Percentiles rank a stretch among this genome's conserved stretches.
phyloP scores from a whole-genome alignment of 1,140 invertebrate genomes.

The Anastatus disparis region DNA sequence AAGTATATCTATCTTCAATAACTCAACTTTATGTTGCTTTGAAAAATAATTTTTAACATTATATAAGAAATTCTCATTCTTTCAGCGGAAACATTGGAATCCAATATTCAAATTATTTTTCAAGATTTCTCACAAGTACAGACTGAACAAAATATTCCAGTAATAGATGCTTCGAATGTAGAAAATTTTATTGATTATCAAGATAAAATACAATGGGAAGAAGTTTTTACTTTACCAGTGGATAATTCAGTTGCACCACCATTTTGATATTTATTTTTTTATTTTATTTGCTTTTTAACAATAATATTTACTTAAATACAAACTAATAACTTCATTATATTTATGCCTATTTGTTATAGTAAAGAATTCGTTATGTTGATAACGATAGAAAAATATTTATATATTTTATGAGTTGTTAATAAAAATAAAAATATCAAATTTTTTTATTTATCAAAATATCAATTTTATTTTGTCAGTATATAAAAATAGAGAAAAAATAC shows the following conservation, averaged over 20 bases:
- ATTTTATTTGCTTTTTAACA: no score
- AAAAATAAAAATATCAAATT: no score
- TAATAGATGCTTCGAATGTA: conserved; percentile 1
- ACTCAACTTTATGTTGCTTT: background rate
- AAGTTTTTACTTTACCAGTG: background rate
- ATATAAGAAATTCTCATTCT: background rate
- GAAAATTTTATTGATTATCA: conserved; percentile 9
- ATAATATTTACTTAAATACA: no score
- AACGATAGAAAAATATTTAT: no score
- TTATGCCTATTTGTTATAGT: no score
- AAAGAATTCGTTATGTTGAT: no score
- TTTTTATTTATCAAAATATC: no score
- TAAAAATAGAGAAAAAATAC: no score
- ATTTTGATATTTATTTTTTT: conserved; percentile 4
- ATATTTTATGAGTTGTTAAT: no score
- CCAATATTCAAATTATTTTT: conserved; percentile 35
- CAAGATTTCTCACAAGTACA: conserved; percentile 24
- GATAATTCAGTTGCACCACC: conserved; percentile 15
- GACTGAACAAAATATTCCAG: conserved; percentile 9
- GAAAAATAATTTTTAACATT: background rate
- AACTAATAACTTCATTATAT: no score
- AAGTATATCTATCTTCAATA: background rate
- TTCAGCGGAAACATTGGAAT: conserved; percentile 12
- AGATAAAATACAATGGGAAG: conserved; percentile 14
- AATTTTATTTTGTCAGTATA: no score